Base-by-base conservation (phyloP, 2,113 vertebrate genomes). In the Dicerorhinus sumatrensis region DNA sequence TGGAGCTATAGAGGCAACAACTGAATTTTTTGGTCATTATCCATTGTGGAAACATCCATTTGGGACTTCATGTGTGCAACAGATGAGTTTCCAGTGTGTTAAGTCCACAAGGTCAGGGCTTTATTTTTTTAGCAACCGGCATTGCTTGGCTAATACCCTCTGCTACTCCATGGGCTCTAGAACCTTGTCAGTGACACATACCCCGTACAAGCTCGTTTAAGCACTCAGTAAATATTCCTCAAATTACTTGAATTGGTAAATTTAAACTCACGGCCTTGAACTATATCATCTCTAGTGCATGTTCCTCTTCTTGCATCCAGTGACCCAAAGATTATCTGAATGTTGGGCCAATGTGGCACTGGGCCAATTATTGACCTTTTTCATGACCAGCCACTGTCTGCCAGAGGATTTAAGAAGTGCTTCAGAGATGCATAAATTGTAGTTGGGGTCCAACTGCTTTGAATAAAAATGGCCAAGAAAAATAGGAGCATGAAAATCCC, bases 381-480 rank as follows among this genome's bases (percentile, higher is more conserved):
- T 42, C 81, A 91, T 31, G 60, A 65, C 16, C 69, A 0, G 75
- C 46, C 33, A 5, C 8, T 10, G 2, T 46, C 12, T 5, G 9
- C n/a, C 9, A 21, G 72, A 89, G 12, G 13, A 85, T 54, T 67
- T 88, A 79, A 46, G 77, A 73, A 63, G 86, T 9, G 0, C 16
- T 18, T 18, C 48, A 56, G 69, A 80, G 13, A 2, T 36, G 2
- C 5, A 18, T 87, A 54, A 17, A 54, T 54, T 54, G 63, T 90
- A 56, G n/a, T 75, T 58, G 76, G 70, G 0, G 0, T 76, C 70
- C 62, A 42, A 0, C 0, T 36, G 0, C 5, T 75, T 70, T 82
- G 31, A 84, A 56, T 91, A 58, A 69, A 69, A 72, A 21, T 25
- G 17, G 17, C 42, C 80, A 77, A 56, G 46, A 54, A 81, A 94